A percentile compares a stretch with the other conserved stretches of the same genome.
These are phyloP conservation scores for Drosophila paucipuncta DNA, from an alignment of 2,888 invertebrate species.

Conservation along the genomic window DNA sequence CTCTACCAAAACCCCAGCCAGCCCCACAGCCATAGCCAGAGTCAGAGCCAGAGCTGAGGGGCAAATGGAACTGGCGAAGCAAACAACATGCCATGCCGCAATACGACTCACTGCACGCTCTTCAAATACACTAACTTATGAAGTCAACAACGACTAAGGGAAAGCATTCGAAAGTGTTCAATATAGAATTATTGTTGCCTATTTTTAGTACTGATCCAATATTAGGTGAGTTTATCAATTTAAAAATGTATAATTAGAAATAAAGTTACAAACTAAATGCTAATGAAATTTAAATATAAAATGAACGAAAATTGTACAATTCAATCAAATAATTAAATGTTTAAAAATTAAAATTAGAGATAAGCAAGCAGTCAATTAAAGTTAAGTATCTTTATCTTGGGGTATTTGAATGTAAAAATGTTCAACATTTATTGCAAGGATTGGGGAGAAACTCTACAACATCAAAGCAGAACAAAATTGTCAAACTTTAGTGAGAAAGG, in stretches of 20 bases:
- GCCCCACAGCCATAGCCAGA: conserved; percentile 23
- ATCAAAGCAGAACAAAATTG: neutral
- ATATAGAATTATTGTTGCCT: neutral
- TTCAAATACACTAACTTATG: conserved; percentile 33
- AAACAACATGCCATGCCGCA: conserved; percentile 76
- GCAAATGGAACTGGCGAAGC: conserved; percentile 76
- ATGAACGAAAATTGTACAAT: neutral
- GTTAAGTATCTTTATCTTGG: neutral
- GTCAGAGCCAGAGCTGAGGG: conserved; percentile 31
- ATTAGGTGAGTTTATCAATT: too few species aligned
- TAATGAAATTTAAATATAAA: neutral
- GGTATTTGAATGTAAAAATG: neutral
- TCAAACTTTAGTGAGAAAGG: neutral
- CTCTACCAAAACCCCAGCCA: conserved; percentile 15
- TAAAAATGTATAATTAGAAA: neutral
- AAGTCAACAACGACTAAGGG: conserved; percentile 1
- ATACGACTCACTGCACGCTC: conserved; percentile 70
- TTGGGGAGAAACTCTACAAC: neutral
- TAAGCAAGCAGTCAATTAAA: neutral
- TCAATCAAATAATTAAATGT: neutral
- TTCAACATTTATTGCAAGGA: neutral
- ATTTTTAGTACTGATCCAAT: neutral
- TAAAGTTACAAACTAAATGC: neutral
- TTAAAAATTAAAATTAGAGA: neutral
- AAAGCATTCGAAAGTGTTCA: neutral